Base-by-base conservation (phyloP, 1,140 invertebrate genomes). In the Eueides isabella region DNA sequence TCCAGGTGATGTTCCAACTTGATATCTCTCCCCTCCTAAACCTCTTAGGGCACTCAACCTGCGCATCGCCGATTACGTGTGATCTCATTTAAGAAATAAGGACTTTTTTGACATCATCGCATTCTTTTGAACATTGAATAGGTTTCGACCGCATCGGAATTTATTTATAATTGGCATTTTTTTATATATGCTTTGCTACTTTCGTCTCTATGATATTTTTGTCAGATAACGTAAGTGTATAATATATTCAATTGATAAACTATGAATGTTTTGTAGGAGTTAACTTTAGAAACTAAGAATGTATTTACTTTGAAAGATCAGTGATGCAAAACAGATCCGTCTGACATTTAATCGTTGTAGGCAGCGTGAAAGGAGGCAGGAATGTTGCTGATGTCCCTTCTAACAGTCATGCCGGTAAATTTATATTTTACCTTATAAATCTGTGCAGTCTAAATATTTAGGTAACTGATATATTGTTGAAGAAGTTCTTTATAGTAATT, bases 311-410 rank as follows among this genome's bases (percentile, higher is more conserved):
- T 1, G 26, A 61, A 41, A 73, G 48, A 67, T 62, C 72, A 63
- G 55, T 69, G 72, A 74, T 68, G 72, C 67, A 74, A 74, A 69
- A 64, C 72, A 67, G 67, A 74, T 74, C 61, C 66, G 55, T 72
- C 80, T 72, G 83, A 88, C 86, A 82, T 85, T 86, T 82, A 83
- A 83, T 76, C 75, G 71, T 68, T 77, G 80, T 82, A 83, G 74
- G 78, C 65, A 76, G 78, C 80, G 80, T 84, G 84, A 88, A 88
- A 87, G 85, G 83, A 85, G 70, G 65, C 41, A 74, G 82, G 83
- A 86, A 85, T 88, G 84, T 77, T 67, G 70, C 68, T 71, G 81
- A 80, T 81, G 76, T 78, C 71, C 72, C 73, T 55, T 55, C 19
- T 55, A 55, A 55, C 48, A 55, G 23, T 3, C 19, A 19, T 26